Conservation (phyloP, 2,888 invertebrate species). For the Phengaris arion region DNA sequence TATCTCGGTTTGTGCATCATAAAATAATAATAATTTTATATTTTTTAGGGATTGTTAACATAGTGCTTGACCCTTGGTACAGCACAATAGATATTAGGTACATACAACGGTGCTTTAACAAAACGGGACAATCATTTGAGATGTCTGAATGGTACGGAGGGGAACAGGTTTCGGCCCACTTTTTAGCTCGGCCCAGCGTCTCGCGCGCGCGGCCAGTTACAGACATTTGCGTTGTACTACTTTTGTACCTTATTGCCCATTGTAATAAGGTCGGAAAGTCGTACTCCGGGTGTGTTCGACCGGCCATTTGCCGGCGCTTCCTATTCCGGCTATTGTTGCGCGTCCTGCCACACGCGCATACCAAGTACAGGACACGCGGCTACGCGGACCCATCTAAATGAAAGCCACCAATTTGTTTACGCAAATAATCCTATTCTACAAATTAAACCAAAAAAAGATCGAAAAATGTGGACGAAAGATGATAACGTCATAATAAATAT, state of each 20-base stretch:
- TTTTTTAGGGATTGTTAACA: too few species aligned
- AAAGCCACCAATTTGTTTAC: neutral
- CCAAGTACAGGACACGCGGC: conserved; percentile 42
- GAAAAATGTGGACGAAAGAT: too few species aligned
- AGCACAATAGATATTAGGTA: neutral
- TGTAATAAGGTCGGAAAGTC: neutral
- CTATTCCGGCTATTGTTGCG: conserved; percentile 77
- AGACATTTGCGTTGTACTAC: neutral
- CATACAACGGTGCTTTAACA: neutral
- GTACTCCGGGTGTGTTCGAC: conserved; percentile 45
- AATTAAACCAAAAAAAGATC: too few species aligned
- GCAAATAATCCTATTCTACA: too few species aligned
- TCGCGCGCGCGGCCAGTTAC: neutral
- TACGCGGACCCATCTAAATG: conserved; percentile 34
- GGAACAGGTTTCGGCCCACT: conserved; percentile 30
- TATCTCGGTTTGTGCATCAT: too few species aligned
- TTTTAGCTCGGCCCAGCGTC: conserved; percentile 46
- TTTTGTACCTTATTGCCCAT: neutral
- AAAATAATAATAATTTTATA: too few species aligned
- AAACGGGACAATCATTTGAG: conserved; percentile 8
- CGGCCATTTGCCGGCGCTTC: conserved; percentile 69
- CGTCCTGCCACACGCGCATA: conserved; percentile 66
- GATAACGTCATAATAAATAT: too few species aligned
- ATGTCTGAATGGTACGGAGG: neutral
- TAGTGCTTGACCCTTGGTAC: too few species aligned